Evolutionary conservation across 2,888 invertebrate genomes (phyloP).

Genomic region (Habrosyne pyritoides): DNA sequence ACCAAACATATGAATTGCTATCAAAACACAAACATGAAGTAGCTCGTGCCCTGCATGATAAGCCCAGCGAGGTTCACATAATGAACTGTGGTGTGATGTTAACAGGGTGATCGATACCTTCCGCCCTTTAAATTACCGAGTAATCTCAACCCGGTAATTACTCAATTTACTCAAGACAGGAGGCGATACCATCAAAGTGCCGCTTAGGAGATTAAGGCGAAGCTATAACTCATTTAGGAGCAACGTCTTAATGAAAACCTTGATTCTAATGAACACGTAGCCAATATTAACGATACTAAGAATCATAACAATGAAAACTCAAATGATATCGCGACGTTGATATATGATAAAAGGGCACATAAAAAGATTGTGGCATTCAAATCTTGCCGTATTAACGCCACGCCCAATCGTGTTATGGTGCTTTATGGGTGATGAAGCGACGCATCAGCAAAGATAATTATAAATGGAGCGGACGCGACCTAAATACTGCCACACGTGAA

Average conservation of each 20-base stretch:
- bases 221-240: slow-evolving; percentile 39
- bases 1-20: not conserved
- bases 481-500: slow-evolving; percentile 69
- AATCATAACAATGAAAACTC: not conserved
- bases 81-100: slow-evolving; percentile 16
- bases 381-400: slow-evolving; percentile 30
- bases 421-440: slow-evolving; percentile 57
- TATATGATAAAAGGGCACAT: slow-evolving; percentile 15
- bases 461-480: slow-evolving; percentile 71
- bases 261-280: not conserved
- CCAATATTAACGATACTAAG: slow-evolving; percentile 9
- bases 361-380: slow-evolving; percentile 17
- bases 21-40: not conserved
- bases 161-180: slow-evolving; percentile 72
- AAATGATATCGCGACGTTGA: slow-evolving; percentile 11
- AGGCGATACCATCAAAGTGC: slow-evolving; percentile 62
- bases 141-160: slow-evolving; percentile 74
- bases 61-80: not conserved
- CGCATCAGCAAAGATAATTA: slow-evolving; percentile 71
- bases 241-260: slow-evolving; percentile 43
- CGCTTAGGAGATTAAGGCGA: slow-evolving; percentile 50
- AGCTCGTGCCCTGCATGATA: no score
- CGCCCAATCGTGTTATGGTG: slow-evolving; percentile 38
- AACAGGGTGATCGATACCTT: slow-evolving; percentile 65
- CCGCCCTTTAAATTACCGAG: slow-evolving; percentile 63